These are phyloP conservation scores for Ginglymostoma cirratum DNA, from an alignment of 2,113 vertebrate species.

Conservation along the genomic window DNA sequence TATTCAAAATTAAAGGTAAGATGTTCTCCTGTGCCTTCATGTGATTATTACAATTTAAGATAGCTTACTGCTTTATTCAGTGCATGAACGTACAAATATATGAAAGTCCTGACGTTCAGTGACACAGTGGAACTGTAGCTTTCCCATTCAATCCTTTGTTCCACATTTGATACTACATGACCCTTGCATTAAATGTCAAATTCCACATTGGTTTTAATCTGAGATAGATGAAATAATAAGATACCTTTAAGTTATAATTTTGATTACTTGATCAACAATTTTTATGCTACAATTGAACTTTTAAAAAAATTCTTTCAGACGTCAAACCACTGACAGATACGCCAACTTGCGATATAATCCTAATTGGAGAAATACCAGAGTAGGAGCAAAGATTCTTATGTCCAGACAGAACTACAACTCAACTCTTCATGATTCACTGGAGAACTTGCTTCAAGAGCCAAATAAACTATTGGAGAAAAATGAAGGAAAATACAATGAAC, in stretches of 20 bases:
- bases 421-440: neutral
- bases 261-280: conserved; percentile 43
- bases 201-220: neutral
- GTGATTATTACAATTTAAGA: neutral
- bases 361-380: conserved; percentile 58
- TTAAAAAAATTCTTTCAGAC: conserved; percentile 39
- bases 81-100: neutral
- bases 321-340: conserved; percentile 50
- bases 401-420: neutral
- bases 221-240: conserved; percentile 22
- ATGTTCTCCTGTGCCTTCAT: neutral
- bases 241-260: conserved; percentile 38
- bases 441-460: conserved; percentile 36
- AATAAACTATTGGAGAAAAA: conserved; percentile 37
- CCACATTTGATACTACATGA: neutral
- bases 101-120: neutral
- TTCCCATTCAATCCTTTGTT: neutral
- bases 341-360: conserved; percentile 61
- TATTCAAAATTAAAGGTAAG: neutral
- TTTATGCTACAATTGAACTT: conserved; percentile 37
- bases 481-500: neutral
- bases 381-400: conserved; percentile 37
- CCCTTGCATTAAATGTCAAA: neutral
- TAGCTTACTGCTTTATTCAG: neutral
- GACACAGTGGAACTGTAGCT: neutral